A percentile compares a stretch with the other conserved stretches of the same genome.
These are phyloP conservation scores for Philonicus albiceps DNA, from an alignment of 2,888 invertebrate genomes.

Conservation along the genomic window DNA sequence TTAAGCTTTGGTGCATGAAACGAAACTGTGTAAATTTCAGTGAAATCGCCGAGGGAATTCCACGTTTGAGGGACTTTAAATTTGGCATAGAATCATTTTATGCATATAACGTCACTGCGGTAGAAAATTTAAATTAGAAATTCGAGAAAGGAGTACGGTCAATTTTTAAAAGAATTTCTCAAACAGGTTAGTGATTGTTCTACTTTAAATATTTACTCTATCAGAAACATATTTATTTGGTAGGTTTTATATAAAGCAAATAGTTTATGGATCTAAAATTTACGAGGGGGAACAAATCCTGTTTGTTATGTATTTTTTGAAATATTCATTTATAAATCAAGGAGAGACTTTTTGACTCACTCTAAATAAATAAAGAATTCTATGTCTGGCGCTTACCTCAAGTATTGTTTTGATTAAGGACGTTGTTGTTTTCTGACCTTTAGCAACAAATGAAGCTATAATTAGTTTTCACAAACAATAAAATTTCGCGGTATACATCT, in stretches of 20 bases:
- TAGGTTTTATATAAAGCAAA: neutral
- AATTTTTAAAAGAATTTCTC: neutral
- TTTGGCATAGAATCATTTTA: neutral
- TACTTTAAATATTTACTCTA: neutral
- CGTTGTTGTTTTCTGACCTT: neutral
- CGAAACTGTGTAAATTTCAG: neutral
- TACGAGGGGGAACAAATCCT: neutral
- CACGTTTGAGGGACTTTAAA: neutral
- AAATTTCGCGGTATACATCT: neutral
- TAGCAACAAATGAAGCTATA: neutral
- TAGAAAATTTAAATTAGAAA: neutral
- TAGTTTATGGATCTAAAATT: neutral
- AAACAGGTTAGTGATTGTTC: neutral
- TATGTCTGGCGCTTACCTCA: neutral
- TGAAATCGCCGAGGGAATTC: neutral
- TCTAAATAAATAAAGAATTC: too few relatives aligned
- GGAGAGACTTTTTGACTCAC: neutral
- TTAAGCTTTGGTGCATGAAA: neutral
- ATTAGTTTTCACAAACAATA: neutral
- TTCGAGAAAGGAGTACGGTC: neutral
- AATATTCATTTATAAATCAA: neutral
- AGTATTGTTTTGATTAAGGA: neutral
- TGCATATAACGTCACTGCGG: neutral
- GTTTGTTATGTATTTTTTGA: neutral
- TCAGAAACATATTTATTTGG: neutral